Evolutionary conservation across 2,113 vertebrate genomes (phyloP).

Genomic region (Solea senegalensis): DNA sequence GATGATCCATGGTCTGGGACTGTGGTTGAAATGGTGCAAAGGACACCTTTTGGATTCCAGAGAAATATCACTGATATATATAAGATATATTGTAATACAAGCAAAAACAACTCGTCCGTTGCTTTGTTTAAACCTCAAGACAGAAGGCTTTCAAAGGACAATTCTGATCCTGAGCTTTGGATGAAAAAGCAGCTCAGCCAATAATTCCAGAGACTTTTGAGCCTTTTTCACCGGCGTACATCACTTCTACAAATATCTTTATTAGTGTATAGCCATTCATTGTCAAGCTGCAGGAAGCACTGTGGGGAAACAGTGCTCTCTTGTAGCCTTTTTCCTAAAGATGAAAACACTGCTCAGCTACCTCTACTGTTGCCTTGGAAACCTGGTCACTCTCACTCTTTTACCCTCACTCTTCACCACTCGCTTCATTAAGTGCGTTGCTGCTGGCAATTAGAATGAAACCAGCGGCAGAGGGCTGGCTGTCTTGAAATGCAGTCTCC

Average conservation of each 20-base stretch:
- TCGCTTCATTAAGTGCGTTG: slow-evolving; percentile 83
- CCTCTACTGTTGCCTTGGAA: slow-evolving; percentile 81
- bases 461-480: slow-evolving; percentile 77
- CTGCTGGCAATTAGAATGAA: slow-evolving; percentile 85
- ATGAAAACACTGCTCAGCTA: slow-evolving; percentile 80
- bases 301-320: slow-evolving; percentile 73
- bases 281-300: slow-evolving; percentile 64
- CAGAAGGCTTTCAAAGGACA: slow-evolving; percentile 26
- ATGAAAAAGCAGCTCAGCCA: too few relatives aligned
- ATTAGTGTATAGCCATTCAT: slow-evolving; percentile 67
- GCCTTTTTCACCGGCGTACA: slow-evolving; percentile 35
- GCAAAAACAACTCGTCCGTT: slow-evolving; percentile 5
- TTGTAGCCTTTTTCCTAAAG: slow-evolving; percentile 78
- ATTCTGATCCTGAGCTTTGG: too few relatives aligned
- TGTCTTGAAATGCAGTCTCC: slow-evolving; percentile 81
- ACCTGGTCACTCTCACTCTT: slow-evolving; percentile 81
- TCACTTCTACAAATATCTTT: slow-evolving; percentile 50
- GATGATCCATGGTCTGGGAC: slow-evolving; percentile 18
- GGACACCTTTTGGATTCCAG: slow-evolving; percentile 39
- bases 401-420: slow-evolving; percentile 77
- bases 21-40: slow-evolving; percentile 35
- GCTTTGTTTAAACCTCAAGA: slow-evolving; percentile 44
- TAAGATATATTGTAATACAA: slow-evolving; percentile 17
- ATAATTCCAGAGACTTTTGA: slow-evolving; percentile 30
- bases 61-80: slow-evolving; percentile 22